Evolutionary conservation across 2,888 invertebrate genomes (phyloP), one percentile per base, ranked within the genome.

Genomic region (Disparrhopalites patrizii): DNA sequence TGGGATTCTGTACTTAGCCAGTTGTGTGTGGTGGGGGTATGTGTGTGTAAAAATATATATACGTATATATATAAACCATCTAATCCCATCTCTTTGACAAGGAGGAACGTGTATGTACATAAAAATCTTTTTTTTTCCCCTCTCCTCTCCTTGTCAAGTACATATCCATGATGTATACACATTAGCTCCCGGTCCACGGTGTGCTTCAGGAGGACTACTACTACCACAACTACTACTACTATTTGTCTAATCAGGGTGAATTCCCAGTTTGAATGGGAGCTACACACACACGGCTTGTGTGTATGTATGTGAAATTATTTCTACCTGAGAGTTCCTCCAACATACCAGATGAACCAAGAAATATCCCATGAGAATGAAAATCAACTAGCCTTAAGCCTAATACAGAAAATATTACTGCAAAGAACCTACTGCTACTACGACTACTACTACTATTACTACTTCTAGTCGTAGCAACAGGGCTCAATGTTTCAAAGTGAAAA

Each of bases 221-320:
- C 52, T 23, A 20, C 10, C 52, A 28, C 18, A 18, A 36, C 25
- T 15, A 18, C n/a, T 43, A 43, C 58, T 58, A 58, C 43, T 40
- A 58, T 58, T 58, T 58, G 58, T 58, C 58, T 43, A 58, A 58
- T 58, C 58, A 43, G 43, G 47, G 43, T 58, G 20, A 10, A 38
- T 58, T 58, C 30, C 36, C 23, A 33, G 8, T 18, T 43, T 43
- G 43, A 43, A 43, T 43, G 43, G 43, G n/a, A 50, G 28, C 10
- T 33, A 33, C 20, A 54, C 30, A 54, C 8, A 15, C 54, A 54
- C n/a, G 5, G n/a, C 5, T 7, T 10, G 5, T 20, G 20, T 43
- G 52, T 52, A 27, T 20, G 30, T 27, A 52, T 15, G 2, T 27
- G 13, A 36, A 50, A 50, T 3, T 50, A 50, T 55, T 55, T 55